These are phyloP conservation scores for Piaya cayana DNA, from an alignment of 2,113 vertebrate species.

Conservation along the genomic window DNA sequence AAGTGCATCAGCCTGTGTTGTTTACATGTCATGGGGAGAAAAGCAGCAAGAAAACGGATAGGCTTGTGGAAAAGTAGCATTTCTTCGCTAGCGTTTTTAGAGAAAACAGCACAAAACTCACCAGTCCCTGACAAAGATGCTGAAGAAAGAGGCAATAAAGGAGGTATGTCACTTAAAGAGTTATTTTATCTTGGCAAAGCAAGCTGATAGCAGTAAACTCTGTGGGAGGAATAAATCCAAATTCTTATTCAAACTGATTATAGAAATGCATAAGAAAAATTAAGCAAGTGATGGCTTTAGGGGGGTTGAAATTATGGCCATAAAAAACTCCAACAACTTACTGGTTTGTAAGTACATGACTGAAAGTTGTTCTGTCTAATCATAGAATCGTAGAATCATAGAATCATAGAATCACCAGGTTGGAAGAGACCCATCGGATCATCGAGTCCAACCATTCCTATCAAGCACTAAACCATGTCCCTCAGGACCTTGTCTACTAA, in stretches of 20 bases:
- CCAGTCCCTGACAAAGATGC: background rate
- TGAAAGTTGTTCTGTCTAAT: background rate
- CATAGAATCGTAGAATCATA: too few relatives aligned
- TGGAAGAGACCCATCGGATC: too few relatives aligned
- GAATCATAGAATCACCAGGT: too few relatives aligned
- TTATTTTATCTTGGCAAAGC: background rate
- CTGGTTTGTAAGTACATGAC: background rate
- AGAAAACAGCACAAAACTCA: background rate
- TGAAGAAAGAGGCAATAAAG: background rate
- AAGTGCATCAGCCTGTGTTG: fast-evolving
- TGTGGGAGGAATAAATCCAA: background rate
- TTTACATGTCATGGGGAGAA: background rate
- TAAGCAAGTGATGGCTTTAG: background rate
- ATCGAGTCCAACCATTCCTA: too few relatives aligned
- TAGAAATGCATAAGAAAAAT: background rate
- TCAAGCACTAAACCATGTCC: too few relatives aligned
- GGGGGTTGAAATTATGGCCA: background rate
- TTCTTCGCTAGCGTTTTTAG: background rate
- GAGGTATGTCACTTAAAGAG: fast-evolving
- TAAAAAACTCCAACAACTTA: background rate
- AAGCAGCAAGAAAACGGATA: background rate
- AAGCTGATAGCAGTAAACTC: background rate
- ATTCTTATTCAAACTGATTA: background rate
- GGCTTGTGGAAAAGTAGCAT: background rate
- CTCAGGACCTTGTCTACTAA: too few relatives aligned